These are phyloP conservation scores for Microtus pennsylvanicus DNA, from an alignment of 2,113 vertebrate genomes.

Conservation along the genomic window DNA sequence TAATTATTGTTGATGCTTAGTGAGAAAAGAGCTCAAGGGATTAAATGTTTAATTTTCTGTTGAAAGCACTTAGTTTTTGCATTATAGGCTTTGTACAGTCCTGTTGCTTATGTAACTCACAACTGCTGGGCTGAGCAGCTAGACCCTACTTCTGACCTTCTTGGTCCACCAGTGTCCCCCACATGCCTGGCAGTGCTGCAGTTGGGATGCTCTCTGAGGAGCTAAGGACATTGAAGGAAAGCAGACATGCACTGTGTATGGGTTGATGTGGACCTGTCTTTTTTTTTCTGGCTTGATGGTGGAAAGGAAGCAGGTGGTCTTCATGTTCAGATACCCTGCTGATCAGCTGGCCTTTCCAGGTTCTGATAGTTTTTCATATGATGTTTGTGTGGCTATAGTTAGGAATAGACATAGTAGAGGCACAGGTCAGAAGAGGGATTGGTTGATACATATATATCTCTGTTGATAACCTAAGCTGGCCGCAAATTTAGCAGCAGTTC, in stretches of 20 bases:
- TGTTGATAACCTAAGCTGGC: neutral
- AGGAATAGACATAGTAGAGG: neutral
- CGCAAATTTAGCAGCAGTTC: neutral
- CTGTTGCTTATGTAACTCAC: neutral
- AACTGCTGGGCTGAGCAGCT: neutral
- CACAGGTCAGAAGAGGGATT: neutral
- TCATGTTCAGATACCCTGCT: neutral
- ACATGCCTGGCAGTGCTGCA: neutral
- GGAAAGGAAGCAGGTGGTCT: neutral
- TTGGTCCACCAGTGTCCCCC: neutral
- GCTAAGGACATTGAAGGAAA: conserved; percentile 14
- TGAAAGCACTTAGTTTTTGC: conserved; percentile 19
- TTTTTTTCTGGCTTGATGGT: neutral
- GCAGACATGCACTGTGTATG: neutral
- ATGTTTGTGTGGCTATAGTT: neutral
- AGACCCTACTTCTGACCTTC: neutral
- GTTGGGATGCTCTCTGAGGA: neutral
- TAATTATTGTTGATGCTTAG: conserved; percentile 51
- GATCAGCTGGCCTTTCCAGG: neutral
- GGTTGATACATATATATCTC: neutral
- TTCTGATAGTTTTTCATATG: neutral
- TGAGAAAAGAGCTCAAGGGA: conserved; percentile 47
- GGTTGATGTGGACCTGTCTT: neutral
- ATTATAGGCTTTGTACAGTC: neutral
- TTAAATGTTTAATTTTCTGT: conserved; percentile 55